These are phyloP conservation scores for Drosophila pseudoananassae DNA, from an alignment of 1,140 invertebrate species.

Conservation along the genomic window DNA sequence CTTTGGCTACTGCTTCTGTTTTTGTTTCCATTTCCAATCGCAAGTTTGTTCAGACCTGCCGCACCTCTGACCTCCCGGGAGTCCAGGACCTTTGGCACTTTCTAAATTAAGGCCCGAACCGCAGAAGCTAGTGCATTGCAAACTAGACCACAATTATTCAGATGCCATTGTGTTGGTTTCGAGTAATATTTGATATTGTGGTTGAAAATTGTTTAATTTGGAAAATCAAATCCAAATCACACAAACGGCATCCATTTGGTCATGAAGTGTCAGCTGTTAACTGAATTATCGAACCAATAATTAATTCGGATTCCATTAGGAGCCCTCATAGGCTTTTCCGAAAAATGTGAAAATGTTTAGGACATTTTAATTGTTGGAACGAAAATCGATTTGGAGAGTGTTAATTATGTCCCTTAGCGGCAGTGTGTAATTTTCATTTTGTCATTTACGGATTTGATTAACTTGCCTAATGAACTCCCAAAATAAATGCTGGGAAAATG, in stretches of 20 bases:
- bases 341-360: slow-evolving; percentile 16
- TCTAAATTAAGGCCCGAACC: slow-evolving; percentile 45
- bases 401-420: slow-evolving; percentile 10
- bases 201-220: slow-evolving; percentile 45
- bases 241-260: slow-evolving; percentile 6
- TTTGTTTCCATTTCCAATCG: slow-evolving; percentile 41
- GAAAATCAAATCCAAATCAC: slow-evolving; percentile 33
- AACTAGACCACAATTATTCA: slow-evolving; percentile 21
- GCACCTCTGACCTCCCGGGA: slow-evolving; percentile 15
- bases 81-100: slow-evolving; percentile 10
- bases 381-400: slow-evolving; percentile 16
- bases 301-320: slow-evolving; percentile 35
- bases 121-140: slow-evolving; percentile 44
- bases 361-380: slow-evolving; percentile 13
- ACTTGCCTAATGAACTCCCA: slow-evolving; percentile 9
- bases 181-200: slow-evolving; percentile 41
- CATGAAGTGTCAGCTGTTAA: slow-evolving; percentile 53
- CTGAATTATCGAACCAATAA: slow-evolving; percentile 30
- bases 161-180: slow-evolving; percentile 5
- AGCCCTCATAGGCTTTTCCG: background rate
- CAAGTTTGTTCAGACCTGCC: slow-evolving; percentile 27
- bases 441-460: slow-evolving; percentile 19
- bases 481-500: slow-evolving; percentile 3
- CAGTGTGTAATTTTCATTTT: slow-evolving; percentile 12
- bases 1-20: slow-evolving; percentile 15